Evolutionary conservation across 2,113 vertebrate species (phyloP).

Genomic region (Grammomys dolichurus): DNA sequence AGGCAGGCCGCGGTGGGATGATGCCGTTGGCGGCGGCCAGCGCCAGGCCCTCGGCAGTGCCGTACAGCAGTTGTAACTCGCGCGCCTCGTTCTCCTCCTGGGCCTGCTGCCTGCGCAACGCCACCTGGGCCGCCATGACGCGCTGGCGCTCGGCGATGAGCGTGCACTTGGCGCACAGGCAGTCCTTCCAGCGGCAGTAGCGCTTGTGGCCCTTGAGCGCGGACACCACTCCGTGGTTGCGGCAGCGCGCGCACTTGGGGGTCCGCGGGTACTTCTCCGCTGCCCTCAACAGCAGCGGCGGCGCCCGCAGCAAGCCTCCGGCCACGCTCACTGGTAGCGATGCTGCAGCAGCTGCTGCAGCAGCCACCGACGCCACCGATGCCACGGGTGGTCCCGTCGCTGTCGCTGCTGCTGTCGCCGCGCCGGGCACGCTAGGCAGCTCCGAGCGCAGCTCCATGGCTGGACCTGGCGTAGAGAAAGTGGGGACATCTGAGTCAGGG

Average conservation of each 20-base stretch:
- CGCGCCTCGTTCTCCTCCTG: slow-evolving; percentile 99
- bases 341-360: slow-evolving; percentile 84
- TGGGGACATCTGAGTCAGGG: slow-evolving; percentile 31
- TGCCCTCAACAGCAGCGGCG: slow-evolving; percentile 94
- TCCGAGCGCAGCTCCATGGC: slow-evolving; percentile 95
- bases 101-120: slow-evolving; percentile 96
- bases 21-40: slow-evolving; percentile 98
- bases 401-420: slow-evolving; percentile 85
- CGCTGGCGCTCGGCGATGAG: slow-evolving; percentile 98
- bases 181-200: slow-evolving; percentile 99
- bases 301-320: slow-evolving; percentile 92
- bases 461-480: slow-evolving; percentile 59
- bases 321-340: slow-evolving; percentile 96
- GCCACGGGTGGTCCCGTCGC: slow-evolving; percentile 89
- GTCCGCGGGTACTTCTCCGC: slow-evolving; percentile 98
- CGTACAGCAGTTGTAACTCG: slow-evolving; percentile 98
- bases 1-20: slow-evolving; percentile 95
- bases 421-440: slow-evolving; percentile 89
- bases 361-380: slow-evolving; percentile 82
- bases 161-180: slow-evolving; percentile 99
- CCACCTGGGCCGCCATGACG: slow-evolving; percentile 99
- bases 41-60: slow-evolving; percentile 97
- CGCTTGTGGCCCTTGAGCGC: slow-evolving; percentile 99
- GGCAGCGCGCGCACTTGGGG: slow-evolving; percentile 98
- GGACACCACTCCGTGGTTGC: slow-evolving; percentile 98